Evolutionary conservation across 2,113 vertebrate species (phyloP), one percentile per base, ranked within the genome.

Genomic region (Dromaius novaehollandiae): DNA sequence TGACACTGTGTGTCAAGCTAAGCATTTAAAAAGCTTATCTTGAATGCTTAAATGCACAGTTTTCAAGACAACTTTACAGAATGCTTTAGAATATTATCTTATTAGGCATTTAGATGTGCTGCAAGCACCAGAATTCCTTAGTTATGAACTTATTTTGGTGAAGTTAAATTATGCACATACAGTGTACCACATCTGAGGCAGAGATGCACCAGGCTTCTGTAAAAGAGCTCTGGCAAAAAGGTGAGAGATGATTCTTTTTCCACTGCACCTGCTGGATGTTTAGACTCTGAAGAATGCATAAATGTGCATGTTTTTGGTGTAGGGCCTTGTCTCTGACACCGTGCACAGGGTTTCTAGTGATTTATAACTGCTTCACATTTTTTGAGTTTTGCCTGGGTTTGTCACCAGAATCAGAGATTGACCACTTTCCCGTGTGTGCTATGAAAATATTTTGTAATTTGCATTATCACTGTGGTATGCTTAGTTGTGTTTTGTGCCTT

Each of bases 301-400:
- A 83, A 73, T 42, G 86, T 77, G 25, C 4, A 46, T 38, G 44
- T 16, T 46, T 15, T 46, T 46, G 44, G 90, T 95, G 42, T 79
- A 56, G 38, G 48, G 25, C 58, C 25, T 85, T 58, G 26, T 94
- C 83, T 92, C 15, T 90, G 68, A 81, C 10, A 51, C 32, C 55
- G 0, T 32, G 88, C 48, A 44, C 63, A 95, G 64, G 38, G 32
- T 95, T 95, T 89, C 61, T 83, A 30, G 65, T 58, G 76, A 17
- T 20, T 38, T 32, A 77, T 56, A 81, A 75, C 1, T 42, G 48
- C 68, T 77, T 93, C 42, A 92, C 2, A 10, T 34, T 2, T 90
- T 90, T 78, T 96, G 74, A 26, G 6, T 95, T 93, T 93, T 79
- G 44, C n/a, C 56, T 86, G 17, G 18, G 19, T 93, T 74, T 93